Percentiles rank a stretch among this genome's conserved stretches.
phyloP scores from a whole-genome alignment of 1,140 invertebrate genomes.

The Caenorhabditis tropicalis region DNA sequence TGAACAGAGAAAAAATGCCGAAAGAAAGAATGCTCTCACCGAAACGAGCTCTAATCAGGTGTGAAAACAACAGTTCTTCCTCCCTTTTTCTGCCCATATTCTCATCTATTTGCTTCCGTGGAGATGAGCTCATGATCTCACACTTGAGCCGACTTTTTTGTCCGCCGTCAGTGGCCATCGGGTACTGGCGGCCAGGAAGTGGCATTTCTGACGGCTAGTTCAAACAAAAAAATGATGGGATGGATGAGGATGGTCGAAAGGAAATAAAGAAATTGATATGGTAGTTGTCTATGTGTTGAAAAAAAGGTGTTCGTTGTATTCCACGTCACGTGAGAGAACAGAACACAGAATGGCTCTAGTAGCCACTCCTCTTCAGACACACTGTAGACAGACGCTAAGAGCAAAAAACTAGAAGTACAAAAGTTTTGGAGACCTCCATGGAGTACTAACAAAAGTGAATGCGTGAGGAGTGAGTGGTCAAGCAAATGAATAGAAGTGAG shows the following conservation, averaged over 20 bases:
- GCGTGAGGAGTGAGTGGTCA: neutral
- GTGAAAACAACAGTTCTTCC: neutral
- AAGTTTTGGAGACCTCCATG: neutral
- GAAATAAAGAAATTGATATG: constrained; percentile 7
- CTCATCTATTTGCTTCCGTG: neutral
- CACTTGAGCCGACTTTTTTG: constrained; percentile 18
- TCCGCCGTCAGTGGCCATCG: too few relatives aligned
- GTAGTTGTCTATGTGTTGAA: too few relatives aligned
- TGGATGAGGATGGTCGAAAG: neutral
- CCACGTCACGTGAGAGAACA: too few relatives aligned
- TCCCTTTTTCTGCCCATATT: neutral
- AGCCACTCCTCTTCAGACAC: too few relatives aligned
- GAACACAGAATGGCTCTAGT: too few relatives aligned
- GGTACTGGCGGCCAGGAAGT: neutral
- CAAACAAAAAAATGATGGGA: constrained; percentile 23
- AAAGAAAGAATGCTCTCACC: neutral
- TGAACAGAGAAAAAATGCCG: neutral
- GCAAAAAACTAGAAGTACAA: neutral
- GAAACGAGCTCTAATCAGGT: neutral
- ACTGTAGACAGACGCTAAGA: neutral
- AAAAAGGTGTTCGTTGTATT: too few relatives aligned
- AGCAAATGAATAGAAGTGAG: neutral
- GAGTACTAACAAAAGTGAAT: neutral
- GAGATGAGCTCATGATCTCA: constrained; percentile 43
- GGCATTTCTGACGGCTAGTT: constrained; percentile 3